These are phyloP conservation scores for Spilarctia lutea DNA, from an alignment of 2,888 invertebrate species.

Conservation along the genomic window DNA sequence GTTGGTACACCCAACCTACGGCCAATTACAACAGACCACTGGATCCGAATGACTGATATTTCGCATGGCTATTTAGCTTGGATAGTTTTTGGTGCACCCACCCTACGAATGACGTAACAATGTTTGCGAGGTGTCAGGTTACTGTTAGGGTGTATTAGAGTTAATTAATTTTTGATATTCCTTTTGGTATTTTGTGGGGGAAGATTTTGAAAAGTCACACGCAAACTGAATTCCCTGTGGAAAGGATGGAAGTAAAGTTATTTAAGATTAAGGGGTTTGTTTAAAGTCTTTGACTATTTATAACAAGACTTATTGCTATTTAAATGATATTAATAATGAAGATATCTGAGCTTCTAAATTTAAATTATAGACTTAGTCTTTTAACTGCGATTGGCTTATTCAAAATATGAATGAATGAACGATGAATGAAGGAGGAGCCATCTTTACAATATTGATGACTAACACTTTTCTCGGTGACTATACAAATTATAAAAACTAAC, in stretches of 20 bases:
- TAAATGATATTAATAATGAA: neutral
- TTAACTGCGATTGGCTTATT: too few species aligned
- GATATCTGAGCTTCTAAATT: neutral
- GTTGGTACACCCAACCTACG: constrained; percentile 39
- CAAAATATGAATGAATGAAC: too few species aligned
- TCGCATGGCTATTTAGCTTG: neutral
- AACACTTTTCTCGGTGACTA: too few species aligned
- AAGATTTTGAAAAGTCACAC: constrained; percentile 19
- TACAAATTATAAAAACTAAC: too few species aligned
- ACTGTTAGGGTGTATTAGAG: constrained; percentile 31
- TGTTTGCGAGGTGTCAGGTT: constrained; percentile 50
- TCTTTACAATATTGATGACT: too few species aligned
- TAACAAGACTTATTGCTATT: neutral
- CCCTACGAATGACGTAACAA: constrained; percentile 23
- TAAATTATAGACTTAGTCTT: too few species aligned
- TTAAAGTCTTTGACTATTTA: neutral
- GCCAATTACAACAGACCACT: constrained; percentile 48
- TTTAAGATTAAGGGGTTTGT: too few species aligned
- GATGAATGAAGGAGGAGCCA: too few species aligned
- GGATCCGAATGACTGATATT: constrained; percentile 9
- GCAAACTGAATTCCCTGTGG: constrained; percentile 13
- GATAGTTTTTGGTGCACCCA: constrained; percentile 10
- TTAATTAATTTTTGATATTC: constrained; percentile 35
- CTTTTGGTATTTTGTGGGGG: constrained; percentile 11
- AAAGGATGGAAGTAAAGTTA: neutral